Percentiles rank a stretch among this genome's conserved stretches.
Conservation (phyloP, 2,797 vertebrate genomes). For the Vipera ursinii region DNA sequence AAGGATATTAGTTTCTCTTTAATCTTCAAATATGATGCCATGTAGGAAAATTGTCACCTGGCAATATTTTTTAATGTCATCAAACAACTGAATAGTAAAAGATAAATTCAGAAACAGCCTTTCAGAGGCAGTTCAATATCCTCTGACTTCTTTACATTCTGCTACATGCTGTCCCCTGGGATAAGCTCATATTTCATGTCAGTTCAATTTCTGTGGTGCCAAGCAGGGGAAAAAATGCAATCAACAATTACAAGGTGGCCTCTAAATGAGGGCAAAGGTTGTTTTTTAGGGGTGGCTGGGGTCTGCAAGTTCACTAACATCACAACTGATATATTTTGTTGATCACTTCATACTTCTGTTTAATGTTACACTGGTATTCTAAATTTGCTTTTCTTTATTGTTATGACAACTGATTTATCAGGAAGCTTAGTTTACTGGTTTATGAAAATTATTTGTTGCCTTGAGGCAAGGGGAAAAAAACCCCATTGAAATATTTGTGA, state of each 20-base stretch:
- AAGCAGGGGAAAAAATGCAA: not conserved
- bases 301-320: not conserved
- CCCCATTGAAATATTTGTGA: not conserved
- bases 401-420: not conserved
- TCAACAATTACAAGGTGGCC: not conserved
- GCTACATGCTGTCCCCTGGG: not conserved
- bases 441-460: not conserved
- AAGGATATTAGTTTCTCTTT: not conserved
- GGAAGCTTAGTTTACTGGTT: not conserved
- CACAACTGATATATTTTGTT: not conserved
- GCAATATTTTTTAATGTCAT: not conserved
- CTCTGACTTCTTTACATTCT: not conserved
- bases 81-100: not conserved
- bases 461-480: not conserved
- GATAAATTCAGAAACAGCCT: not conserved
- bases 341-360: not conserved
- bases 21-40: not conserved
- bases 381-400: not conserved
- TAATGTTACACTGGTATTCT: not conserved
- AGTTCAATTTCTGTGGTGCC: not conserved
- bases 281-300: accelerated
- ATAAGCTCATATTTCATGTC: not conserved
- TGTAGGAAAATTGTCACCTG: not conserved
- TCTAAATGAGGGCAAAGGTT: not conserved
- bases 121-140: not conserved